Conservation (phyloP, 2,888 invertebrate species). For the Drosophila kuntzei region DNA sequence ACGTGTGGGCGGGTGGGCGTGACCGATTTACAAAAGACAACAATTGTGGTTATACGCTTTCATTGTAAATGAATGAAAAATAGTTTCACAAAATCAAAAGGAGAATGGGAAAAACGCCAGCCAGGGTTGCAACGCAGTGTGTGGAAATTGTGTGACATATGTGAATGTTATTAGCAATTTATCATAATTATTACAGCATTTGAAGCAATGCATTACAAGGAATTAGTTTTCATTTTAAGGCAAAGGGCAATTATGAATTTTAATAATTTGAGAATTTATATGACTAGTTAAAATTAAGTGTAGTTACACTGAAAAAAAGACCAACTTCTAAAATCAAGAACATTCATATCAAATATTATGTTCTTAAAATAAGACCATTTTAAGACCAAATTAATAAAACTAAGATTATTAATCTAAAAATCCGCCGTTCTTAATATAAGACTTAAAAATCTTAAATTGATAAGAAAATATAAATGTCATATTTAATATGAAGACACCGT, state of each 20-base stretch:
- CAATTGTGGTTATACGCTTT: constrained; percentile 14
- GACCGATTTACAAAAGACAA: constrained; percentile 7
- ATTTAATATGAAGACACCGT: too few species aligned
- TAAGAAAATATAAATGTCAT: too few species aligned
- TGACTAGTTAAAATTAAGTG: not conserved
- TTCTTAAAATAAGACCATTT: too few species aligned
- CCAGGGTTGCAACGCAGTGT: not conserved
- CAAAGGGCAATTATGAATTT: not conserved
- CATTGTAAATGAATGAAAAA: not conserved
- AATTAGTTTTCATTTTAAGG: not conserved
- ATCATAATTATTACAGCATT: constrained; percentile 2
- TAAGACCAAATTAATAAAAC: too few species aligned
- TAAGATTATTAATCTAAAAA: too few species aligned
- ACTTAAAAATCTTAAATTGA: too few species aligned
- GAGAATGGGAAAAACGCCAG: not conserved
- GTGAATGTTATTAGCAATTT: not conserved
- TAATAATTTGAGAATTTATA: not conserved
- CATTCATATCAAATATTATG: too few species aligned
- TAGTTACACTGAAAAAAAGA: too few species aligned
- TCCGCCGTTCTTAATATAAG: too few species aligned
- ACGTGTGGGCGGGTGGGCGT: not conserved
- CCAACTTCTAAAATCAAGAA: too few species aligned
- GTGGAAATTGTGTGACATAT: not conserved
- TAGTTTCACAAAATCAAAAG: not conserved
- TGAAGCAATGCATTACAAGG: not conserved